These are phyloP conservation scores for Lagopus muta DNA, from an alignment of 2,113 vertebrate genomes.

Conservation along the genomic window DNA sequence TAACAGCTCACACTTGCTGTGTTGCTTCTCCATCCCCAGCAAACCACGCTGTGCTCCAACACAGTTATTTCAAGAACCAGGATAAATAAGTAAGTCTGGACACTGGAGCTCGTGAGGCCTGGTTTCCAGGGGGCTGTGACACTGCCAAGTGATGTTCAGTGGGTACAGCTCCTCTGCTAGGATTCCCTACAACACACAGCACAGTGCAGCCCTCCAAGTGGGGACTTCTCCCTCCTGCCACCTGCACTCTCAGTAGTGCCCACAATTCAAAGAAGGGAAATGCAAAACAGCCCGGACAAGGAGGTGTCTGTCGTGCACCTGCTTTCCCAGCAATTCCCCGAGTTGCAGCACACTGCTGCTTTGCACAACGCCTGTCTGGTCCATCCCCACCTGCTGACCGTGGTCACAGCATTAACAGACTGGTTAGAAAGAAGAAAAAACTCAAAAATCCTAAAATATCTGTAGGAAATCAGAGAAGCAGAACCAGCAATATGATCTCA, in stretches of 20 bases:
- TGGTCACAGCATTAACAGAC: not conserved
- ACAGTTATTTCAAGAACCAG: conserved; percentile 28
- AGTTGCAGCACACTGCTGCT: not conserved
- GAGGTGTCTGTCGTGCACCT: not conserved
- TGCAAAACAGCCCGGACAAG: not conserved
- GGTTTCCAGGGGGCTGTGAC: conserved; percentile 32
- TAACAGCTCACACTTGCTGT: not conserved
- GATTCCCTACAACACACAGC: not conserved
- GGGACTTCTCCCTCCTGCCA: not conserved
- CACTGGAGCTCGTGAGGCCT: conserved; percentile 19
- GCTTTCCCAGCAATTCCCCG: not conserved
- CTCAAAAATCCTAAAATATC: not conserved
- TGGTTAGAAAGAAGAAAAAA: not conserved
- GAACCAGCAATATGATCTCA: not conserved
- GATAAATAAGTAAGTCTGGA: conserved; percentile 28
- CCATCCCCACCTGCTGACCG: not conserved
- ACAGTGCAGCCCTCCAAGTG: not conserved
- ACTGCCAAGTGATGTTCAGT: not conserved
- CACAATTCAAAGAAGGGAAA: not conserved
- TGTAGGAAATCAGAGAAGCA: not conserved
- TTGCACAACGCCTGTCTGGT: not conserved
- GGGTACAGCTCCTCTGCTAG: not conserved
- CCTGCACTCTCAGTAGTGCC: not conserved
- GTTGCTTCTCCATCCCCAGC: not conserved
- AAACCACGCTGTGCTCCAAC: not conserved